Evolutionary conservation across 2,797 vertebrate genomes (phyloP).

Genomic region (Oryzias dopingdopingensis): DNA sequence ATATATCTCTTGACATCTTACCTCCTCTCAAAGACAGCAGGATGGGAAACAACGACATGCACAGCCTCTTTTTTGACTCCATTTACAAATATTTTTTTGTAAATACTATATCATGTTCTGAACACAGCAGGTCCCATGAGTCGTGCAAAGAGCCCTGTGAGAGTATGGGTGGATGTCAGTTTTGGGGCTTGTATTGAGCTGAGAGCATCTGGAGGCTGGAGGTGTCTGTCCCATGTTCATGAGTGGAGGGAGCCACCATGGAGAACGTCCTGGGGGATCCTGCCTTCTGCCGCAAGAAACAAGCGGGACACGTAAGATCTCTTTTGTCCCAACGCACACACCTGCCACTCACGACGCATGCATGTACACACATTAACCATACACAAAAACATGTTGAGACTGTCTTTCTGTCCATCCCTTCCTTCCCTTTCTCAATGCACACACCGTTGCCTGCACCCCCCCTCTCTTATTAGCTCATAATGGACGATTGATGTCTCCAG

Average conservation of each 20-base stretch:
- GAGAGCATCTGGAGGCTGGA: constrained; percentile 74
- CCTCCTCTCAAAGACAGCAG: constrained; percentile 42
- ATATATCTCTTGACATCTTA: constrained; percentile 69
- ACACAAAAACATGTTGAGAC: constrained; percentile 44
- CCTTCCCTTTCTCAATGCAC: constrained; percentile 21
- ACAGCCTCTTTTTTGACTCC: constrained; percentile 61
- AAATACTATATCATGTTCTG: constrained; percentile 80
- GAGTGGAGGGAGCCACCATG: constrained; percentile 28
- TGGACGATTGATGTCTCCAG: constrained; percentile 78
- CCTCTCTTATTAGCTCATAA: constrained; percentile 77
- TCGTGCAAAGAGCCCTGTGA: constrained; percentile 71
- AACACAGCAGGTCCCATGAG: constrained; percentile 79
- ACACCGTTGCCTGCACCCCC: constrained; percentile 32
- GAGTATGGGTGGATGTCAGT: constrained; percentile 65
- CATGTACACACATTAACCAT: constrained; percentile 10
- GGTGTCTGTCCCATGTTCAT: constrained; percentile 45
- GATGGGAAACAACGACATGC: constrained; percentile 44
- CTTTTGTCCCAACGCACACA: constrained; percentile 3
- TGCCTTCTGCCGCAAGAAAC: constrained; percentile 71
- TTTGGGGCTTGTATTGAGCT: constrained; percentile 68
- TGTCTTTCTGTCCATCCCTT: constrained; percentile 31
- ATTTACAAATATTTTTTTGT: constrained; percentile 87
- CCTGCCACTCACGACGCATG: constrained; percentile 12
- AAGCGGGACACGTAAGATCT: constrained; percentile 31
- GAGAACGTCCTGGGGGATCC: constrained; percentile 56